Base-by-base conservation (phyloP, 92 coral and sea anemone genomes). In the Porites cylindrica region DNA sequence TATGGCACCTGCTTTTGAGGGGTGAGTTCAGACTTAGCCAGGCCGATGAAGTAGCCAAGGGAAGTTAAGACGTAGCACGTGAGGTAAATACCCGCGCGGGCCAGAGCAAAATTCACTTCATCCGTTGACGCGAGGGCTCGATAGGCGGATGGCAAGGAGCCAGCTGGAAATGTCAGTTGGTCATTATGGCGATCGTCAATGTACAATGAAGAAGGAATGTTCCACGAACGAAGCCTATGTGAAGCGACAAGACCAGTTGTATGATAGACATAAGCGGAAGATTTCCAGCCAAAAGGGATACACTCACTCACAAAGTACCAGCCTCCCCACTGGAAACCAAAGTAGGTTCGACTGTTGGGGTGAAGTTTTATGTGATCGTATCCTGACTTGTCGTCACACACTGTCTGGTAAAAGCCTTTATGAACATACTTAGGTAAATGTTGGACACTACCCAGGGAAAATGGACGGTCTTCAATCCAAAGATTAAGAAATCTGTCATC, bases 181-280 rank as follows among this genome's bases (percentile, higher is more conserved):
- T 86, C 90, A 2, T 71, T 79, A 51, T 90, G 93, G 4, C 82
- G 66, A 54, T 90, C 90, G 66, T 84, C 90, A 8, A 90, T 89
- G 56, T 89, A 89, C 4, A 72, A 75, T 7, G 47, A 21, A n/a
- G 86, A 85, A 1, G 90, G 89, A n/a, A 90, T 75, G 5, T 75
- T 73, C 73, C 73, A 13, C 6, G 87, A 78, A 0, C 90, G 73
- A 47, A 90, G 43, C 13, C 4, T 21, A 67, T 20, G 72, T 10
- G 93, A 9, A 59, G 86, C 90, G 9, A 69, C 47, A 7, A 81
- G 16, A 61, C 65, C 84, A 0, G 79, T 85, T 1, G 86, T n/a
- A 66, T 85, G 90, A 52, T 67, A 67, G 2, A 66, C 24, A 67
- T 67, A 67, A 0, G 72, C 50, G 1, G 72, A 67, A 5, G 72